Conservation (phyloP, 2,113 vertebrate genomes). For the Daphoenositta chrysoptera region DNA sequence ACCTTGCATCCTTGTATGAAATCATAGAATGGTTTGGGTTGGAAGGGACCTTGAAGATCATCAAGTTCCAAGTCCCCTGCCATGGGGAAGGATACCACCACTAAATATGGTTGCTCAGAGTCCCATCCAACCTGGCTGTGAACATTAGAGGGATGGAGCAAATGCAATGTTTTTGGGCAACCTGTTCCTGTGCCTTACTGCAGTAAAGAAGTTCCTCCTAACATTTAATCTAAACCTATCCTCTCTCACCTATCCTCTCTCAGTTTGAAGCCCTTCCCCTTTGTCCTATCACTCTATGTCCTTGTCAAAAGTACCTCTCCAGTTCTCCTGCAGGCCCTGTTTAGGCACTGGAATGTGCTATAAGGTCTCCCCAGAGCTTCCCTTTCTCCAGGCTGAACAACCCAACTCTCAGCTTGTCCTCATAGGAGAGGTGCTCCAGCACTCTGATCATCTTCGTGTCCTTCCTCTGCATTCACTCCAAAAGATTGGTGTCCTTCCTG, state of each 20-base stretch:
- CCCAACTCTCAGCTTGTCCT: not conserved
- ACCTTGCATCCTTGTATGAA: not conserved
- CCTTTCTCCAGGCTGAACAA: not conserved
- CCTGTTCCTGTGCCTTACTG: not conserved
- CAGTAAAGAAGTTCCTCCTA: not conserved
- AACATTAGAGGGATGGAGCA: not conserved
- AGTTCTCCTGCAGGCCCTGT: not conserved
- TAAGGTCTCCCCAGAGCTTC: not conserved
- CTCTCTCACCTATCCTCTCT: not conserved
- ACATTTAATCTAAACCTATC: not conserved
- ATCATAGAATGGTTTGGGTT: not conserved
- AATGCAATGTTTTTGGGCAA: not conserved
- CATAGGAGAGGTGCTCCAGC: not conserved
- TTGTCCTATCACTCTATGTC: not conserved
- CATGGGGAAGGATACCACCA: not conserved
- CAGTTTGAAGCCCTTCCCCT: not conserved
- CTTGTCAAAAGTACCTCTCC: not conserved
- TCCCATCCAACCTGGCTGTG: not conserved
- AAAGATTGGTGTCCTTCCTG: not conserved
- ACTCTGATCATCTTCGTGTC: not conserved
- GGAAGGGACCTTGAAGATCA: not conserved
- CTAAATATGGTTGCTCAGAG: not conserved
- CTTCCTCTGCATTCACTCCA: not conserved
- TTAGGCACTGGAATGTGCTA: not conserved
- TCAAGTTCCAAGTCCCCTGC: not conserved